These are phyloP conservation scores for Cyphomyrus plagiostoma DNA, from an alignment of 2,113 vertebrate genomes.

Conservation along the genomic window DNA sequence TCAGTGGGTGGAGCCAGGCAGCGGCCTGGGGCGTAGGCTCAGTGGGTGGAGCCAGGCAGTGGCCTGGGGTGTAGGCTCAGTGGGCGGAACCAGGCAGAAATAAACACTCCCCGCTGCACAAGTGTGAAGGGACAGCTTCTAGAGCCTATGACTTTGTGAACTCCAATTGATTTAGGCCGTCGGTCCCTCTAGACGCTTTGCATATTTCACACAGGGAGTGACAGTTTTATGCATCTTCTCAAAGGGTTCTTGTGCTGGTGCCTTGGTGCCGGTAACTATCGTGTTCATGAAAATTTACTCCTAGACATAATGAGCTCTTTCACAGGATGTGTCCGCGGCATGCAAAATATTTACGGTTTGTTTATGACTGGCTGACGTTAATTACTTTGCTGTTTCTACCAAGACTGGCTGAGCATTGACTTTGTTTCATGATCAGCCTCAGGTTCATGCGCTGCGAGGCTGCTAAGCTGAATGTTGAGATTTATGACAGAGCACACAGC, in stretches of 20 bases:
- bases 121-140: conserved; percentile 60
- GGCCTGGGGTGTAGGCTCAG: conserved; percentile 24
- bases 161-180: conserved; percentile 78
- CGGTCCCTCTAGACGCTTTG: conserved; percentile 59
- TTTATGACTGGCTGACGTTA: conserved; percentile 53
- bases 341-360: conserved; percentile 43
- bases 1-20: too few species aligned
- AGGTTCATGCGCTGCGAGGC: background rate
- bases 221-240: conserved; percentile 78
- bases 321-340: conserved; percentile 62
- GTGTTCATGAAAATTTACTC: conserved; percentile 72
- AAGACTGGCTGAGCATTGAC: background rate
- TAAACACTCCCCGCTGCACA: conserved; percentile 59
- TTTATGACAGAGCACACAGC: background rate
- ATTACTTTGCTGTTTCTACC: conserved; percentile 48
- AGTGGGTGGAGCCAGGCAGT: too few species aligned
- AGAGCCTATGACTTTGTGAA: conserved; percentile 65
- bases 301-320: conserved; percentile 68
- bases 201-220: conserved; percentile 70
- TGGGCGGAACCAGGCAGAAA: conserved; percentile 59
- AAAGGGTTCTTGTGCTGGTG: conserved; percentile 77
- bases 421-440: background rate
- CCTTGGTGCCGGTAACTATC: conserved; percentile 69
- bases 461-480: background rate
- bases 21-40: too few species aligned